Evolutionary conservation across 2,113 vertebrate genomes (phyloP).

Genomic region (Cavia aperea): DNA sequence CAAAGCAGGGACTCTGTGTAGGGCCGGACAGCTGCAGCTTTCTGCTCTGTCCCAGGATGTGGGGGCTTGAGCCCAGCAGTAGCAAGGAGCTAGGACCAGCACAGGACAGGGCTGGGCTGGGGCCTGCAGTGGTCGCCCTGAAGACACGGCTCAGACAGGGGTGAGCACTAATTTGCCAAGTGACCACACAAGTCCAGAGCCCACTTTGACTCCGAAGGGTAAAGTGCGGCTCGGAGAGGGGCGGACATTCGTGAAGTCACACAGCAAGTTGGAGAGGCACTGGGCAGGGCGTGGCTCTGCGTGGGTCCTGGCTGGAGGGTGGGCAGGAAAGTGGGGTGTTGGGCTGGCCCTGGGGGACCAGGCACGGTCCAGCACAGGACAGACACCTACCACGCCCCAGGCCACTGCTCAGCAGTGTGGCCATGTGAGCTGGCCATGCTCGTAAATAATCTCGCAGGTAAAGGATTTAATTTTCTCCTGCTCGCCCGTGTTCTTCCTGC

Average conservation of each 20-base stretch:
- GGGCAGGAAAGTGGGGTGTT: neutral
- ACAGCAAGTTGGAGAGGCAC: neutral
- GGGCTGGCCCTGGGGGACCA: neutral
- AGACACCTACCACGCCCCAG: neutral
- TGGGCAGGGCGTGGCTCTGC: no score
- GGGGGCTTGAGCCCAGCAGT: fast-evolving
- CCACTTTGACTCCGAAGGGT: neutral
- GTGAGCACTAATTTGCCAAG: neutral
- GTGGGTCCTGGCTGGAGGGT: neutral
- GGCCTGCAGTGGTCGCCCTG: fast-evolving
- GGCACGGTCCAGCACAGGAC: fast-evolving
- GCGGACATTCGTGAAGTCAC: fast-evolving
- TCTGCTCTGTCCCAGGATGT: neutral
- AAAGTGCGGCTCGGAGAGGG: neutral
- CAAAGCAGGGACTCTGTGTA: fast-evolving
- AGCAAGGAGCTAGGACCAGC: neutral
- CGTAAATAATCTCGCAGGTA: constrained; percentile 65
- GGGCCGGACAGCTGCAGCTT: fast-evolving
- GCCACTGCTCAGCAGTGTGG: neutral
- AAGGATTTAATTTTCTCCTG: constrained; percentile 74
- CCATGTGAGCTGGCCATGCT: neutral
- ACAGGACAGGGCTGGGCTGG: no score
- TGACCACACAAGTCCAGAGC: fast-evolving
- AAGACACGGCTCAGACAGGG: fast-evolving
- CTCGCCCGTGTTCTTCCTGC: constrained; percentile 57